phyloP scores from a whole-genome alignment of 2,797 vertebrate genomes.

The Pogoniulus pusillus region DNA sequence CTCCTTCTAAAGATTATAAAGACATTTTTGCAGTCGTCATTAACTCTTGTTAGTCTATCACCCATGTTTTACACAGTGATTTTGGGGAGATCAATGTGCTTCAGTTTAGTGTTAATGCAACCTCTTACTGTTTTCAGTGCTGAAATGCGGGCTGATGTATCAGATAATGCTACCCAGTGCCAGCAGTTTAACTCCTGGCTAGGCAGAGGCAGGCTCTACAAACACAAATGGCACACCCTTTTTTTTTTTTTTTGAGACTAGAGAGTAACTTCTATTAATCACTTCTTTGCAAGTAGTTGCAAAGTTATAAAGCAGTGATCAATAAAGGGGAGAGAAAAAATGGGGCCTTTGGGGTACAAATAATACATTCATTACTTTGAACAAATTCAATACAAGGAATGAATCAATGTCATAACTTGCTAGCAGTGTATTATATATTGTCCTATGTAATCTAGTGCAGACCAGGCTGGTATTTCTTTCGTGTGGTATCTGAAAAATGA shows the following conservation, averaged over 20 bases:
- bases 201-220: neutral
- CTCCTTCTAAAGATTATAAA: neutral
- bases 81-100: neutral
- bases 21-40: neutral
- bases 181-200: neutral
- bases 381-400: constrained; percentile 37
- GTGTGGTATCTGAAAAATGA: neutral
- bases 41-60: constrained; percentile 3
- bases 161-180: neutral
- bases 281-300: constrained; percentile 30
- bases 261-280: constrained; percentile 35
- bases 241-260: constrained; percentile 18
- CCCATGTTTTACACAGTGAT: neutral
- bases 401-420: constrained; percentile 43
- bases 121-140: neutral
- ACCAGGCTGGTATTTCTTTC: neutral
- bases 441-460: neutral
- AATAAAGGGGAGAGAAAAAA: constrained; percentile 28
- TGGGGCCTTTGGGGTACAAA: neutral
- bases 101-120: neutral
- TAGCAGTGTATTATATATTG: neutral
- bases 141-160: neutral
- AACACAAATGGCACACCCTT: neutral
- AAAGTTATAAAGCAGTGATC: constrained; percentile 28
- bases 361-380: constrained; percentile 33